Percentiles rank a stretch among this genome's conserved stretches.
Conservation (phyloP, 2,888 invertebrate species). For the Pollenia angustigena region DNA sequence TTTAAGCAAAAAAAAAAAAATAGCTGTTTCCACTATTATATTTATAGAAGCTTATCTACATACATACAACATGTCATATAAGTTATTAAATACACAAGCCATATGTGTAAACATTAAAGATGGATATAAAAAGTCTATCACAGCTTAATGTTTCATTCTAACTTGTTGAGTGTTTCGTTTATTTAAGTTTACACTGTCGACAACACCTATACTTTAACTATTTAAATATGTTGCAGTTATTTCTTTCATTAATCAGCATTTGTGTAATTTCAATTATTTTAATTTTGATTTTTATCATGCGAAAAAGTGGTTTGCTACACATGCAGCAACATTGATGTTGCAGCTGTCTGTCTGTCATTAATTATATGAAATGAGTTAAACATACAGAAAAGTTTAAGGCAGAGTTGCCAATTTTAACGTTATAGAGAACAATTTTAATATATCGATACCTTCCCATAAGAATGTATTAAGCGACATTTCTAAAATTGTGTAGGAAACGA, state of each 20-base stretch:
- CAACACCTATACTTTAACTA: not conserved
- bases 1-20: too few species aligned
- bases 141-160: too few species aligned
- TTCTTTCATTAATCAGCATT: constrained; percentile 29
- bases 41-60: too few species aligned
- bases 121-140: too few species aligned
- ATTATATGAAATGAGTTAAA: constrained; percentile 28
- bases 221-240: constrained; percentile 32
- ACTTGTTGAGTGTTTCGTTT: not conserved
- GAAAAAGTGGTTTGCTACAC: constrained; percentile 13
- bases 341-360: constrained; percentile 17
- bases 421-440: too few species aligned
- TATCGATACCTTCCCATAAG: too few species aligned
- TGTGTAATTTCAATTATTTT: constrained; percentile 48
- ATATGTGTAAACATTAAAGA: too few species aligned
- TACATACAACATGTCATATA: too few species aligned
- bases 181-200: constrained; percentile 13
- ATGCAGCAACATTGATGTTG: not conserved
- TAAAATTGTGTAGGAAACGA: too few species aligned
- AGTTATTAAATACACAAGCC: too few species aligned
- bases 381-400: not conserved
- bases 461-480: too few species aligned
- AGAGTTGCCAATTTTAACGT: not conserved
- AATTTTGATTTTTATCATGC: constrained; percentile 43
- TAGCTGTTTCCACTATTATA: too few species aligned